Evolutionary conservation across 2,797 vertebrate species (phyloP).

Genomic region (Sandelia bainsii): DNA sequence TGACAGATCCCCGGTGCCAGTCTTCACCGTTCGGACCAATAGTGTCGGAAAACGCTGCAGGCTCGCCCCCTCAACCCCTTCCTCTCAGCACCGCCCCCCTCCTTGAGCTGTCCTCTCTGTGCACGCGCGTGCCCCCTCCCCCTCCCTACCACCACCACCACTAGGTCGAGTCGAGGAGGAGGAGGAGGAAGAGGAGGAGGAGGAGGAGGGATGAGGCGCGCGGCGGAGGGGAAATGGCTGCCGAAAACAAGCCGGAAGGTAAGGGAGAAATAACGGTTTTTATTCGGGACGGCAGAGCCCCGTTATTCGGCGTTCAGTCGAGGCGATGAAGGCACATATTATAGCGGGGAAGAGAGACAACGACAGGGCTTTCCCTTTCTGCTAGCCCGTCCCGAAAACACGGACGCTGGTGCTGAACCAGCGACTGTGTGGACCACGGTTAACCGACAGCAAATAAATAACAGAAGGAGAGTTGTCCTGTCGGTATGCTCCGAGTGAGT

Average conservation of each 20-base stretch:
- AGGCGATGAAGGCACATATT: constrained; percentile 55
- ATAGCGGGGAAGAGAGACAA: constrained; percentile 52
- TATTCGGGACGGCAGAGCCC: constrained; percentile 68
- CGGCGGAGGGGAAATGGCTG: constrained; percentile 98
- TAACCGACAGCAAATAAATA: constrained; percentile 73
- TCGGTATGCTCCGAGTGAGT: constrained; percentile 46
- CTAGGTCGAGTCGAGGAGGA: constrained; percentile 92
- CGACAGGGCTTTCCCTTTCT: constrained; percentile 71
- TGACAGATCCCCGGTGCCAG: constrained; percentile 77
- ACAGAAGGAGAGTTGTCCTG: constrained; percentile 71
- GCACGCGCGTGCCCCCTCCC: constrained; percentile 87
- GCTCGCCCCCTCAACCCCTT: constrained; percentile 75
- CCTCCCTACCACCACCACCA: constrained; percentile 76
- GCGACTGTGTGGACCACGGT: constrained; percentile 69
- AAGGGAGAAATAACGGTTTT: constrained; percentile 85
- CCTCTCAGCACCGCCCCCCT: constrained; percentile 79
- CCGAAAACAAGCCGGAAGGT: constrained; percentile 99
- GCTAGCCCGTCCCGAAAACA: constrained; percentile 78
- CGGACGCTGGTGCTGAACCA: constrained; percentile 81
- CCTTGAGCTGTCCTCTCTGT: constrained; percentile 89
- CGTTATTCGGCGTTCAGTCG: constrained; percentile 52
- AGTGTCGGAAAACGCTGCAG: constrained; percentile 70
- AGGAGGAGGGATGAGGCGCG: constrained; percentile 92
- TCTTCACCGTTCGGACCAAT: constrained; percentile 76
- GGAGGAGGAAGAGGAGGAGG: constrained; percentile 83